Percentiles rank a stretch among this genome's conserved stretches.
These are phyloP conservation scores for Percopsis transmontana DNA, from an alignment of 2,113 vertebrate genomes.

Conservation along the genomic window DNA sequence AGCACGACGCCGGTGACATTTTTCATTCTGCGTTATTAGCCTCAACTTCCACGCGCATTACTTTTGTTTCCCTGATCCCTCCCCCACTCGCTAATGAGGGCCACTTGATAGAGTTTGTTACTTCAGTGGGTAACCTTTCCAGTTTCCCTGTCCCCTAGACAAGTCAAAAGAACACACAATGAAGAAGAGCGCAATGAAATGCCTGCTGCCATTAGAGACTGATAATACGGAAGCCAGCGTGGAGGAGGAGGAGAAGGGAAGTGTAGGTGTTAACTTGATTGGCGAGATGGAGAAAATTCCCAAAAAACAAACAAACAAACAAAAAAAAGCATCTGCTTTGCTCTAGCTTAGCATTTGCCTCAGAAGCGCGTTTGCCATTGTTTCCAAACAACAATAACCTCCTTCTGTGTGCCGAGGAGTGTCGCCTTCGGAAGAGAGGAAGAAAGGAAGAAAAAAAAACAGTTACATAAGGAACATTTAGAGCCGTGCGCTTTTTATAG, in stretches of 20 bases:
- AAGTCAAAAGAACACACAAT: conserved; percentile 67
- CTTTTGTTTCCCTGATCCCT: conserved; percentile 17
- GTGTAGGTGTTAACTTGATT: conserved; percentile 76
- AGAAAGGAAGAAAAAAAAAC: conserved; percentile 49
- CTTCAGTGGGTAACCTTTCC: conserved; percentile 46
- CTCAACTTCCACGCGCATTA: neutral
- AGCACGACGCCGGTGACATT: conserved; percentile 20
- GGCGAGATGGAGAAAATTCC: conserved; percentile 50
- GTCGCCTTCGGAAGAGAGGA: conserved; percentile 53
- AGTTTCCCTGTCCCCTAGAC: conserved; percentile 46
- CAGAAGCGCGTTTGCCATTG: conserved; percentile 65
- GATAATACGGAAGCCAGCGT: conserved; percentile 57
- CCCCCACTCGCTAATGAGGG: conserved; percentile 53
- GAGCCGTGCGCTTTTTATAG: conserved; percentile 39
- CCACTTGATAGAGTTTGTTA: conserved; percentile 42
- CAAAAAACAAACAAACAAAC: no score
- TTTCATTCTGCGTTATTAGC: conserved; percentile 24
- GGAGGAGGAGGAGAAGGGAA: conserved; percentile 56
- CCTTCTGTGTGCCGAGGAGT: conserved; percentile 60
- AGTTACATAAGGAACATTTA: conserved; percentile 71
- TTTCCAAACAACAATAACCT: conserved; percentile 71
- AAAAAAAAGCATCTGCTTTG: conserved; percentile 70
- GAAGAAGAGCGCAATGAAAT: conserved; percentile 49
- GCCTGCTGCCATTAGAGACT: conserved; percentile 66
- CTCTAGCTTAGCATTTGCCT: conserved; percentile 67